Evolutionary conservation across 1,140 invertebrate genomes (phyloP), one percentile per base, ranked within the genome.

Genomic region (Diabrotica undecimpunctata): DNA sequence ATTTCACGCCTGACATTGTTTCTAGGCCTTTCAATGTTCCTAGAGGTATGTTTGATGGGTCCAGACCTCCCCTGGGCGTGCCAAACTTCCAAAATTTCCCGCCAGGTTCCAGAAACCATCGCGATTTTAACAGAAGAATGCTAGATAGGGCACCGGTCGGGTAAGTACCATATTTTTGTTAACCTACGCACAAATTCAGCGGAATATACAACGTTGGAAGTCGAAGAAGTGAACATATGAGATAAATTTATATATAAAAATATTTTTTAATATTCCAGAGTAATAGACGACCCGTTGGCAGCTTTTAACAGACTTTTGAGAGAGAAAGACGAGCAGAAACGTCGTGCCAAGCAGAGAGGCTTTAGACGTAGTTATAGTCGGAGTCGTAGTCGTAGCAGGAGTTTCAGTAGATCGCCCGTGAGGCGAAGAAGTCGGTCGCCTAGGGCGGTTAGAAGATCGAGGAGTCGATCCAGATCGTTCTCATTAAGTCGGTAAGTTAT

Each of bases 271-370:
- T 41, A 9, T 61, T 79, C 52, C 70, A 89, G 88, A 25, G 82
- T 86, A n/a, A 89, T 90, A 58, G 88, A 92, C 73, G 91, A 94
- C 79, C 90, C 91, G 8, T 76, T 94, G 68, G 91, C 92, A 76
- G 90, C 90, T 56, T 95, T 95, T 78, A 88, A 94, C 75, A 82
- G 90, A 67, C 90, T 94, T 80, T 83, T 95, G 66, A 83, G 88
- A 65, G 92, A 95, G 77, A 93, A 93, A 80, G 91, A 93, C 77
- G 88, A 88, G 75, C 80, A 86, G 46, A 85, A 88, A 62, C 80
- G 86, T 66, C 83, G 87, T 39, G 81, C 88, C 55, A 87, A 88
- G 64, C 81, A 86, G 12, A 81, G 86, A 14, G 81, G 84, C 41
- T 78, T 78, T 13, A 61, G 76, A 11, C 73, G 78, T 35, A 79